Evolutionary conservation across 2,888 invertebrate genomes (phyloP), one percentile per base, ranked within the genome.

Genomic region (Nebria salina): DNA sequence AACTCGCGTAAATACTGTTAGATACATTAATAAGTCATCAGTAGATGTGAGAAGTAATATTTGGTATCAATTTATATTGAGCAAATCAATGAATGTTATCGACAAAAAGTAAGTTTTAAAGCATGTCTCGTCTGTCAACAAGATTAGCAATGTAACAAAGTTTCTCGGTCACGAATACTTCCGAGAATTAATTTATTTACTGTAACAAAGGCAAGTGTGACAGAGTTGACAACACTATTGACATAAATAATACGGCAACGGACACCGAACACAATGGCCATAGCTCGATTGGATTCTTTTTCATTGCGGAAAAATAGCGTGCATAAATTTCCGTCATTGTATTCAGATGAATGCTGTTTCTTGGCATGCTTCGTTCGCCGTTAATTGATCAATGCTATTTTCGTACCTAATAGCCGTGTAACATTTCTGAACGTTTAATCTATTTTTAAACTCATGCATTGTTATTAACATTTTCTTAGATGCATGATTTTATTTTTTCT

Each of bases 121-220:
- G 34, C 70, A 70, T 25, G 34, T 70, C 70, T 70, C 70, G 34
- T 70, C 70, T 70, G 70, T 70, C 70, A 70, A 70, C 34, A 70
- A 8, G 70, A 70, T 70, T 70, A 70, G 70, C 70, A 70, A 70
- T 54, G 70, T 70, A 70, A 70, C 70, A 70, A 70, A 41, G 73
- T 73, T 73, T 73, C 43, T 73, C 41, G 73, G 73, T 42, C 73
- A 73, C 73, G 73, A 73, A 73, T 73, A 43, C 43, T 73, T 73
- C 73, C 73, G 34, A 73, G 73, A 73, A 73, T 41, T 41, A 73
- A 73, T 73, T 41, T 41, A 73, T 73, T 68, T 73, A 34, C 26
- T 34, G 34, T 20, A 70, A 70, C 25, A 70, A 70, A 54, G 54
- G 54, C 70, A 70, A 70, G 70, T 70, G 70, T 70, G 70, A 70